Conservation (phyloP, 2,888 invertebrate genomes). For the Tiliacea citrago region DNA sequence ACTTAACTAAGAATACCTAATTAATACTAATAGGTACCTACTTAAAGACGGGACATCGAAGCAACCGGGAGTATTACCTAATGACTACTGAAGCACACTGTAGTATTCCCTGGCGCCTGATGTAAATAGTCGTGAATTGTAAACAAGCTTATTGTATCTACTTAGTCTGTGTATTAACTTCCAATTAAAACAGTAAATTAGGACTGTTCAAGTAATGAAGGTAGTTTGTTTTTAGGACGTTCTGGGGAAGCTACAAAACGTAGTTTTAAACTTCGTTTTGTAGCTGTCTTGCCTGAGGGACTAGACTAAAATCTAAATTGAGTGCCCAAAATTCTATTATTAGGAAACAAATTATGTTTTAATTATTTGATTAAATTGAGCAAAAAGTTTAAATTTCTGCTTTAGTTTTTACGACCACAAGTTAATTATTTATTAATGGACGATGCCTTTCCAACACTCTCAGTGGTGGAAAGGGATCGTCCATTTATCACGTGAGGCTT, state of each 20-base stretch:
- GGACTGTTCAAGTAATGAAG: neutral
- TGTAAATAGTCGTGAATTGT: slow-evolving; percentile 24
- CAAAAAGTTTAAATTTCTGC: neutral
- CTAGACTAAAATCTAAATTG: neutral
- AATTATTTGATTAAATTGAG: neutral
- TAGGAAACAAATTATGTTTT: neutral
- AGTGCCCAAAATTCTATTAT: neutral
- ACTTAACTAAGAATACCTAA: neutral
- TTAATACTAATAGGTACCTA: slow-evolving; percentile 6
- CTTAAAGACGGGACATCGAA: neutral
- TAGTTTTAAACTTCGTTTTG: neutral
- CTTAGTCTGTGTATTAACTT: slow-evolving; percentile 19
- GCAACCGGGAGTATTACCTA: neutral
- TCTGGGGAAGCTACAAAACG: neutral
- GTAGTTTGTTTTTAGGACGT: neutral
- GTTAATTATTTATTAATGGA: too few species aligned
- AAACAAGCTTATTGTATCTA: slow-evolving; percentile 31
- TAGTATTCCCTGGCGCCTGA: slow-evolving; percentile 29
- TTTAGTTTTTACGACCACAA: neutral
- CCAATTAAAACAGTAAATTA: slow-evolving; percentile 32
- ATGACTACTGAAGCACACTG: slow-evolving; percentile 7
- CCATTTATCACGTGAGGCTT: too few species aligned
- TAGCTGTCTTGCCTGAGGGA: neutral
- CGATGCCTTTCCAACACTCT: too few species aligned
- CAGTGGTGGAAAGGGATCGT: too few species aligned